Percentiles rank a stretch among this genome's conserved stretches.
These are phyloP conservation scores for Gobiocypris rarus DNA, from an alignment of 2,113 vertebrate species.

Conservation along the genomic window DNA sequence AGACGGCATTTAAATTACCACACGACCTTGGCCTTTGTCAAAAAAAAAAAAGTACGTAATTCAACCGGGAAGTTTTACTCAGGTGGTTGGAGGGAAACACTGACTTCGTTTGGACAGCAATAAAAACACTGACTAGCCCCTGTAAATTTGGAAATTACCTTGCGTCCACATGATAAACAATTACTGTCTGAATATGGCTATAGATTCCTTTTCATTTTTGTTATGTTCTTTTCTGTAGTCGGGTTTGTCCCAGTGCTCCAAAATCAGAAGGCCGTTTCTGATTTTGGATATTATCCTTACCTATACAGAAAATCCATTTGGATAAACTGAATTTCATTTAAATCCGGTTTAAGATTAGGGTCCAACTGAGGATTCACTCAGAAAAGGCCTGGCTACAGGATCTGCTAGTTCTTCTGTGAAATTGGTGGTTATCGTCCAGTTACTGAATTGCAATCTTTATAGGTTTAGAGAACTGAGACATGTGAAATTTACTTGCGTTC, in stretches of 20 bases:
- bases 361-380: not conserved
- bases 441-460: not conserved
- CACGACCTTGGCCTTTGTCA: too few relatives aligned
- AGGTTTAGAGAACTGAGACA: not conserved
- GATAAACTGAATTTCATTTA: not conserved
- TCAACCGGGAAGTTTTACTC: too few relatives aligned
- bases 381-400: not conserved
- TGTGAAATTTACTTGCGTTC: constrained; percentile 6
- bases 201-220: too few relatives aligned
- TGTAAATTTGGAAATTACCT: too few relatives aligned
- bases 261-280: not conserved
- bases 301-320: not conserved
- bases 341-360: not conserved
- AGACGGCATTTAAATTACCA: too few relatives aligned
- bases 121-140: too few relatives aligned
- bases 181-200: too few relatives aligned
- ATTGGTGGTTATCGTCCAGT: not conserved
- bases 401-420: not conserved
- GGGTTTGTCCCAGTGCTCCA: not conserved
- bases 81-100: too few relatives aligned
- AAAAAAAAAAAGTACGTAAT: too few relatives aligned
- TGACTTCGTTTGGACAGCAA: too few relatives aligned
- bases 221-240: not conserved
- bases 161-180: too few relatives aligned
- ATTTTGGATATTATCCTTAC: not conserved